Evolutionary conservation across 2,113 vertebrate species (phyloP).

Genomic region (Chelonoidis abingdonii): DNA sequence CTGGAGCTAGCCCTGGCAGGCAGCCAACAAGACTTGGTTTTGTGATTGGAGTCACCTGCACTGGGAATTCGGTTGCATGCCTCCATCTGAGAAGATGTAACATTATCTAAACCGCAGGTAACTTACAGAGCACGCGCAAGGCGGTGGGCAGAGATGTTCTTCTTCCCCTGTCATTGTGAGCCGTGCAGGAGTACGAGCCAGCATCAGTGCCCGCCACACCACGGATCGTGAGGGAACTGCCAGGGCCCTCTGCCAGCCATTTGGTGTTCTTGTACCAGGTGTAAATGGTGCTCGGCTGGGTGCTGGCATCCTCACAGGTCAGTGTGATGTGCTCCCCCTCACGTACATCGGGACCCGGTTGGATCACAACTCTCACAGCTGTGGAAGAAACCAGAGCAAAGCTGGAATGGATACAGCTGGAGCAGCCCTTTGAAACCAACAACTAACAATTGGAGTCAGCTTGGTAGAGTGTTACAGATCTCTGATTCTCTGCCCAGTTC

Average conservation of each 20-base stretch:
- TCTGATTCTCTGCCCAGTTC: neutral
- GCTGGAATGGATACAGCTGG: neutral
- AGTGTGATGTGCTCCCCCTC: constrained; percentile 69
- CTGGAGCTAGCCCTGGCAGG: neutral
- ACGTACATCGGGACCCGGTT: constrained; percentile 41
- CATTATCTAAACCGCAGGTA: neutral
- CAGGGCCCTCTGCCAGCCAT: constrained; percentile 68
- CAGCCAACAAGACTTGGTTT: neutral
- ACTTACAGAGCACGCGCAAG: constrained; percentile 77
- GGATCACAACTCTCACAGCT: constrained; percentile 68
- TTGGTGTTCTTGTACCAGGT: constrained; percentile 77
- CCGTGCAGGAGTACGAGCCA: constrained; percentile 72
- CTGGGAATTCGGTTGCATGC: neutral
- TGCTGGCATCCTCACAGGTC: constrained; percentile 58
- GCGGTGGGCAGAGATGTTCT: constrained; percentile 35
- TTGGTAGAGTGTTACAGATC: neutral
- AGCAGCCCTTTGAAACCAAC: neutral
- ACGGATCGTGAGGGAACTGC: neutral
- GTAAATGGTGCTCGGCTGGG: neutral
- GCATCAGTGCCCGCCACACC: neutral
- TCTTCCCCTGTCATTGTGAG: neutral
- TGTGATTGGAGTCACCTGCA: neutral
- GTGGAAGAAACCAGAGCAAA: neutral
- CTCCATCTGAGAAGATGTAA: neutral
- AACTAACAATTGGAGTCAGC: neutral